These are phyloP conservation scores for Amphibalanus amphitrite DNA, from an alignment of 1,140 invertebrate species.

Conservation along the genomic window DNA sequence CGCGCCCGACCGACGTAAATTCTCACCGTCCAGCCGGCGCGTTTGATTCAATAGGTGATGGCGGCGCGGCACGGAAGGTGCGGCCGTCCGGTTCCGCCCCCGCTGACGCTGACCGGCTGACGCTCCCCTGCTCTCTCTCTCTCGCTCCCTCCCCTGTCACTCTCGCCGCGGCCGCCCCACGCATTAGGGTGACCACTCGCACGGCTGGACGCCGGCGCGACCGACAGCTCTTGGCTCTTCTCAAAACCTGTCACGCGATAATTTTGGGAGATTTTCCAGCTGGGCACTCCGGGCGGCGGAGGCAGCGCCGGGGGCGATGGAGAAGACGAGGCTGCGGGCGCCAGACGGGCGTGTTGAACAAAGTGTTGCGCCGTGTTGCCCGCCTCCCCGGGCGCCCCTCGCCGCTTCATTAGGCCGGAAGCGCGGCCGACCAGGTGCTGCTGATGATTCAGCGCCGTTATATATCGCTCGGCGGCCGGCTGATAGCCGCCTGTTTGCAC, in stretches of 20 bases:
- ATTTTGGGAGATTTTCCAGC: neutral
- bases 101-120: neutral
- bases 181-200: neutral
- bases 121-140: neutral
- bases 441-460: neutral
- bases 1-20: neutral
- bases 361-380: too few species aligned
- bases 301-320: too few species aligned
- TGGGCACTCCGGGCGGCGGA: neutral
- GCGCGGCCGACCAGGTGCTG: neutral
- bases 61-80: neutral
- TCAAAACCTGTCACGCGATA: slow-evolving; percentile 1
- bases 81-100: neutral
- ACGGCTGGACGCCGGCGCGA: too few species aligned
- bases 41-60: neutral
- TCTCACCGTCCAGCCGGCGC: neutral
- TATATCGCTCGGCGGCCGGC: neutral
- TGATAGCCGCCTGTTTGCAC: neutral
- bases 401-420: neutral
- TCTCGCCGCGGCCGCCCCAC: too few species aligned
- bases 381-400: neutral
- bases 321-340: too few species aligned
- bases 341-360: too few species aligned
- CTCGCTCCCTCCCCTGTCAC: too few species aligned
- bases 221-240: neutral